Conservation (phyloP, 2,113 vertebrate genomes). For the Thinocorus orbignyianus region DNA sequence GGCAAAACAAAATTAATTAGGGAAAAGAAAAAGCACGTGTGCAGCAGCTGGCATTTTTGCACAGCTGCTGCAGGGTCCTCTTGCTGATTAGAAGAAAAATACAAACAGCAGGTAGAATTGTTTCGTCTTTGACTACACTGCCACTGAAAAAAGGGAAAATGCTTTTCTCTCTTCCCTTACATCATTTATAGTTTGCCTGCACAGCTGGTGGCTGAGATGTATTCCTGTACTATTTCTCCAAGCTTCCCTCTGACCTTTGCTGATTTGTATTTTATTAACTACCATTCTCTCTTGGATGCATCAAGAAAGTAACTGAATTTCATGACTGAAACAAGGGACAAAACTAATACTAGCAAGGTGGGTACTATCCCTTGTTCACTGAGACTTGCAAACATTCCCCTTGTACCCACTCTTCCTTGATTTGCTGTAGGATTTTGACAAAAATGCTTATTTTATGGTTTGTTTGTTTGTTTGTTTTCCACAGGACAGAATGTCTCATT, state of each 20-base stretch:
- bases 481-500: not conserved
- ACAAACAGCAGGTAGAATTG: not conserved
- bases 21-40: not conserved
- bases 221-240: not conserved
- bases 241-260: not conserved
- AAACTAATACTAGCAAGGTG: not conserved
- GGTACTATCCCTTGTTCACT: not conserved
- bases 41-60: not conserved
- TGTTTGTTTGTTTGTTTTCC: not conserved
- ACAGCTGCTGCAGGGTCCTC: not conserved
- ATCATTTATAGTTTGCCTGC: not conserved
- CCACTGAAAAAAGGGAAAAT: not conserved
- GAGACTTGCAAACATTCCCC: not conserved
- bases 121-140: not conserved
- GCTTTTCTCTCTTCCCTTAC: not conserved
- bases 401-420: not conserved
- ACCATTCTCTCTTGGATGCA: rapidly evolving
- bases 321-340: not conserved
- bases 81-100: not conserved
- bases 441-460: rapidly evolving
- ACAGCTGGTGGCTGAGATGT: not conserved
- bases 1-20: not conserved
- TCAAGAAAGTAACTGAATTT: not conserved
- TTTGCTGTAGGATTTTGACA: not conserved
- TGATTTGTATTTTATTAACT: not conserved